Conservation (phyloP, 2,888 invertebrate species). For the Cryptophagus acutangulus region DNA sequence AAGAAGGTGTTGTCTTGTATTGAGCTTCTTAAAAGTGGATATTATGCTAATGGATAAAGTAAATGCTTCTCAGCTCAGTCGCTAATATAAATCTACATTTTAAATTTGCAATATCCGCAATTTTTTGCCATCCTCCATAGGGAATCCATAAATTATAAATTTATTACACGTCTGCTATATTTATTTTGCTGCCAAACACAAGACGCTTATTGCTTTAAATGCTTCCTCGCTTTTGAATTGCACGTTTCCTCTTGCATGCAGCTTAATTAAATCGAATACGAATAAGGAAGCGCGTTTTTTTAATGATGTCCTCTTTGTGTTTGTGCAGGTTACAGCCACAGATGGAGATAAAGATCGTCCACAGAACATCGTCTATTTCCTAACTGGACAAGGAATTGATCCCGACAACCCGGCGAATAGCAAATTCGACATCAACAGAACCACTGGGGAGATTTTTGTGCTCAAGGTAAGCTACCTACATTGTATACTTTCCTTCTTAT, state of each 20-base stretch:
- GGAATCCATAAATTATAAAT: no score
- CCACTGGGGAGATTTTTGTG: conserved; percentile 92
- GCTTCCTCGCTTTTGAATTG: background rate
- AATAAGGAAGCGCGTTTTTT: no score
- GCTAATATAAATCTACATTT: conserved; percentile 8
- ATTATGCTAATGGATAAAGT: conserved; percentile 5
- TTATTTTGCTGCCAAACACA: no score
- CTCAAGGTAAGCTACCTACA: conserved; percentile 82
- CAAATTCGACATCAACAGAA: conserved; percentile 94
- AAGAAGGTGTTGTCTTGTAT: no score
- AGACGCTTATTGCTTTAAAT: no score
- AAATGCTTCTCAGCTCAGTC: background rate
- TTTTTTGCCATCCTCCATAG: no score
- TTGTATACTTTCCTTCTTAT: no score
- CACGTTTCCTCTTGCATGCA: conserved; percentile 3
- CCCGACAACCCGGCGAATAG: conserved; percentile 92
- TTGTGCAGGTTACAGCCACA: conserved; percentile 82
- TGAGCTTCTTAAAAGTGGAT: no score
- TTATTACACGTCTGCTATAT: no score
- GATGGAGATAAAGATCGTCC: conserved; percentile 94
- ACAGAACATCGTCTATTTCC: conserved; percentile 92
- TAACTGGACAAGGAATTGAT: conserved; percentile 93
- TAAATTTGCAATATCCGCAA: conserved; percentile 4
- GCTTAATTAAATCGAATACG: background rate
- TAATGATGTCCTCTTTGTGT: no score